These are phyloP conservation scores for Furnarius figulus DNA, from an alignment of 2,113 vertebrate genomes.

Conservation along the genomic window DNA sequence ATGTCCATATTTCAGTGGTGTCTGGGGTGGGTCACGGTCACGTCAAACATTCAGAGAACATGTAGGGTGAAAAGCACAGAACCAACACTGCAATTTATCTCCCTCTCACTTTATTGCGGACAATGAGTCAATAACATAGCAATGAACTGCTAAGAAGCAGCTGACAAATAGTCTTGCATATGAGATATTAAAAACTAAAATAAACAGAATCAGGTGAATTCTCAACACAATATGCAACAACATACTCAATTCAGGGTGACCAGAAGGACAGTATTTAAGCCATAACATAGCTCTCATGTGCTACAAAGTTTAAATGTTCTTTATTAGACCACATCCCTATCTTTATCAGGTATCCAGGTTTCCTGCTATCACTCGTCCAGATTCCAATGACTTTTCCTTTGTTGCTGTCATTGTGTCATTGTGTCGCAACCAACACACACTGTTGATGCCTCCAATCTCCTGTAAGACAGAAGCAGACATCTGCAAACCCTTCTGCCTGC, in stretches of 20 bases:
- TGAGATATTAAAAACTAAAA: background rate
- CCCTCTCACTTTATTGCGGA: background rate
- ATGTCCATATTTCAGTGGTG: background rate
- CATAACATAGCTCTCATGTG: rapidly evolving
- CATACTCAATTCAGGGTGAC: background rate
- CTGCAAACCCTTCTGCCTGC: background rate
- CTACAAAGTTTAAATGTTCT: background rate
- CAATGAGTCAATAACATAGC: background rate
- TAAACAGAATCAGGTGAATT: background rate
- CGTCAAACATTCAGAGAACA: background rate
- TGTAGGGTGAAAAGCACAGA: background rate
- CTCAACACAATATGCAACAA: background rate
- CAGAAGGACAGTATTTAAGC: background rate
- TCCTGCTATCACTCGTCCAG: background rate
- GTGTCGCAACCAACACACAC: background rate
- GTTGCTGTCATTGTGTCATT: background rate
- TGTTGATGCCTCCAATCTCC: background rate
- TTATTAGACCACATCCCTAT: background rate
- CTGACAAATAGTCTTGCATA: background rate
- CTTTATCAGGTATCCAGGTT: background rate
- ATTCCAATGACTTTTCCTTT: background rate
- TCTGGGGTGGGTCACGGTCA: background rate
- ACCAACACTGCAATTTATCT: background rate
- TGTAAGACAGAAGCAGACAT: background rate
- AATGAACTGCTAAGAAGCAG: background rate